These are phyloP conservation scores for Astropecten irregularis DNA, from an alignment of 53 echinoderm and acorn worm species.

Conservation along the genomic window DNA sequence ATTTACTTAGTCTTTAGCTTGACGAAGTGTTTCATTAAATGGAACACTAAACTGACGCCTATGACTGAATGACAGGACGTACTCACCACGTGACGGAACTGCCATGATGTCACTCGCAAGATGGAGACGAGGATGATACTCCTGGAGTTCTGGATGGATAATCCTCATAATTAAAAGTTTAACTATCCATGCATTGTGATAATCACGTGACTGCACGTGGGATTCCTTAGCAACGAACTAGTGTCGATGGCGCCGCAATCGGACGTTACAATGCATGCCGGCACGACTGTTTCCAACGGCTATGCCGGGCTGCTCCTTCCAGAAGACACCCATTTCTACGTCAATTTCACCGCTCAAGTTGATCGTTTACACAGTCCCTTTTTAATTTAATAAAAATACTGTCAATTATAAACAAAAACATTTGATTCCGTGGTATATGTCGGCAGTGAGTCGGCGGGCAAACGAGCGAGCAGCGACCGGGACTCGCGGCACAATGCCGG, in stretches of 20 bases:
- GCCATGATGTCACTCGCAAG: too few relatives aligned
- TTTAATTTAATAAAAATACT: slow-evolving; percentile 32
- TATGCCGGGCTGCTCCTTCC: neutral
- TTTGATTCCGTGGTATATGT: slow-evolving; percentile 9
- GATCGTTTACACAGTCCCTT: slow-evolving; percentile 1
- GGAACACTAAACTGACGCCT: too few relatives aligned
- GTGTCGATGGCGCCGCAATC: slow-evolving; percentile 34
- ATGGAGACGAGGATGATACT: too few relatives aligned
- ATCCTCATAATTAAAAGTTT: slow-evolving; percentile 39
- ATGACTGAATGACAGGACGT: too few relatives aligned
- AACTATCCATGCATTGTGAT: slow-evolving; percentile 42
- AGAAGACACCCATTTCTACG: neutral
- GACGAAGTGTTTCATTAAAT: too few relatives aligned
- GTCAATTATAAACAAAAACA: slow-evolving; percentile 35
- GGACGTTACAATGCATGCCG: neutral
- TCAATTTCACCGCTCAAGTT: slow-evolving; percentile 12
- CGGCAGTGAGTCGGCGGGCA: neutral
- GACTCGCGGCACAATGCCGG: slow-evolving; percentile 41
- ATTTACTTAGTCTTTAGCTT: too few relatives aligned
- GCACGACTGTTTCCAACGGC: neutral
- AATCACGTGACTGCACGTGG: slow-evolving; percentile 36
- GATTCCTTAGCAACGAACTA: neutral
- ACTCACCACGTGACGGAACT: too few relatives aligned
- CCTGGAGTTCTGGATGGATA: too few relatives aligned
- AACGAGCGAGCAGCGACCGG: slow-evolving; percentile 10